Evolutionary conservation across 2,113 vertebrate genomes (phyloP).

Genomic region (Amphilophus citrinellus): DNA sequence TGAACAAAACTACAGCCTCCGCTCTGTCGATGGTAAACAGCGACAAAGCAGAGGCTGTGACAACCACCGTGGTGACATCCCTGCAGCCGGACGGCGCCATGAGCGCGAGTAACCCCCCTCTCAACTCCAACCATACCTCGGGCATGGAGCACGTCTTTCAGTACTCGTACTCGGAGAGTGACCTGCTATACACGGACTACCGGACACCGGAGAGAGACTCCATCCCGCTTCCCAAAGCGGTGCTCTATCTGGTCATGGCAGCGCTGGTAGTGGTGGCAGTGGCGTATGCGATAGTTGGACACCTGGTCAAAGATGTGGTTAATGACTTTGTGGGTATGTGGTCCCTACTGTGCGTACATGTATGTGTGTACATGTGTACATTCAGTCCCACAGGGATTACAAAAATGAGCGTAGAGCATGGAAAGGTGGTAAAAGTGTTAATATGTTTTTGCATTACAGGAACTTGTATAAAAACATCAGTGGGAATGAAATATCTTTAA

Average conservation of each 20-base stretch:
- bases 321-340: conserved; percentile 90
- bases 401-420: background rate
- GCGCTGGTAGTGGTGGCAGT: conserved; percentile 90
- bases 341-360: background rate
- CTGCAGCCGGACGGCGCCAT: conserved; percentile 84
- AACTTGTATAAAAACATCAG: background rate
- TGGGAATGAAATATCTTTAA: background rate
- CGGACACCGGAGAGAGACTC: conserved; percentile 83
- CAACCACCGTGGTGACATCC: conserved; percentile 85
- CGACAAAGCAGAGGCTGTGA: conserved; percentile 82
- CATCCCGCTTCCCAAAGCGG: conserved; percentile 88
- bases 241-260: conserved; percentile 92
- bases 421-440: background rate
- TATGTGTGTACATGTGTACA: background rate
- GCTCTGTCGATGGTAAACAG: conserved; percentile 75
- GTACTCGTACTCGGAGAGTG: conserved; percentile 85
- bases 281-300: conserved; percentile 89
- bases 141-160: conserved; percentile 87
- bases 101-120: conserved; percentile 83
- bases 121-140: conserved; percentile 86
- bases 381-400: background rate
- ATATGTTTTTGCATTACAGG: background rate
- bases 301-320: conserved; percentile 90
- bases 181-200: conserved; percentile 87
- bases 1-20: conserved; percentile 85